Evolutionary conservation across 2,888 invertebrate genomes (phyloP), one percentile per base, ranked within the genome.

Genomic region (Galerucella pusilla): DNA sequence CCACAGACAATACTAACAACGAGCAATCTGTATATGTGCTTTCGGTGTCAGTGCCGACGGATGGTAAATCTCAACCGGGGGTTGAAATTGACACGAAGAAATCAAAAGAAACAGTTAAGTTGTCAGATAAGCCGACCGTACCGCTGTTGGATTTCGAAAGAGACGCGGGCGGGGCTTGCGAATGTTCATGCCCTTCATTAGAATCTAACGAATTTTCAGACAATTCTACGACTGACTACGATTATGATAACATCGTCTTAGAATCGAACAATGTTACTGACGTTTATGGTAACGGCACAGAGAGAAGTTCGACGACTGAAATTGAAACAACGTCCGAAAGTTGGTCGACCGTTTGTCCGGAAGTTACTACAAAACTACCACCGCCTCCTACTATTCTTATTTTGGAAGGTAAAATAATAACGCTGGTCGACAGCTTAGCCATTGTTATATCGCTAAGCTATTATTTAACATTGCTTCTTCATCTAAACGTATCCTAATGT

Each of bases 41-140:
- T 81, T 95, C 96, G 83, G 92, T 96, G 75, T 93, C 93, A 77
- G 92, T 96, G 73, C 96, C 96, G 11, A 92, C 92, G 71, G 89
- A 90, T 81, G 90, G 89, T 52, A 89, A 90, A 83, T 88, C 89
- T 82, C 87, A 90, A 71, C 90, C 92, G 73, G 89, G 88, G 75
- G 88, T 91, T 77, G 90, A 90, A 87, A 89, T 91, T 76, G 80
- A 82, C 75, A 78, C 78, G 68, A 83, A 81, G 75, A 80, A 78
- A 78, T 65, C 80, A 81, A 35, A 81, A 70, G 80, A 81, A 70
- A 25, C 65, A 42, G 12, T 63, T 12, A 67, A 73, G 68, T 54
- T 71, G 16, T 72, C 79, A 20, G 78, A 78, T 57, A 77, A 78
- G 67, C 45, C 76, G 20, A 65, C 74, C 42, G 59, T 65, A 45